phyloP scores from a whole-genome alignment of 2,113 vertebrate genomes.

The Tapirus terrestris region DNA sequence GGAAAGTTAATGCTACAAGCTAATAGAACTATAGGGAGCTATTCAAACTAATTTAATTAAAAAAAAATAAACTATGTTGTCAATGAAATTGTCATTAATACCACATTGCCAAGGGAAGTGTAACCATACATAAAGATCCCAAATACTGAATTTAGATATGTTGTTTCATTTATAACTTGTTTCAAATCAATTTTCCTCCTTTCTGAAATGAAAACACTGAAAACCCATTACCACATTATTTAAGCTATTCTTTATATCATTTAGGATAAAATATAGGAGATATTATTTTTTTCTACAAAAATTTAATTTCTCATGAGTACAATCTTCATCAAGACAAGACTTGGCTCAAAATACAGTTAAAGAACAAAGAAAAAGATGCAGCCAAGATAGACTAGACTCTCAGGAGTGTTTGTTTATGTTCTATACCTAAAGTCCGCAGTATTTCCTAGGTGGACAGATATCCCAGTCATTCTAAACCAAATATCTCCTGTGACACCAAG shows the following conservation, averaged over 20 bases:
- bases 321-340: neutral
- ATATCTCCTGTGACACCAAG: neutral
- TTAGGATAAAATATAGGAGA: neutral
- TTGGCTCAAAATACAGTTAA: neutral
- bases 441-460: neutral
- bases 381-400: neutral
- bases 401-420: neutral
- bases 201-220: neutral
- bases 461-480: neutral
- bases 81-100: neutral
- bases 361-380: neutral
- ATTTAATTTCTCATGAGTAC: neutral
- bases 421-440: neutral
- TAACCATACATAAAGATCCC: neutral
- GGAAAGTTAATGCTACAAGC: neutral
- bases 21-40: neutral
- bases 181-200: conserved; percentile 13
- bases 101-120: neutral
- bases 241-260: neutral
- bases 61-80: neutral
- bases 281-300: neutral
- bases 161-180: neutral
- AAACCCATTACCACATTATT: neutral
- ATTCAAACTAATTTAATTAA: conserved; percentile 43
- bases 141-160: neutral